Evolutionary conservation across 2,888 invertebrate species (phyloP).

Genomic region (Drosophila glabriapex): DNA sequence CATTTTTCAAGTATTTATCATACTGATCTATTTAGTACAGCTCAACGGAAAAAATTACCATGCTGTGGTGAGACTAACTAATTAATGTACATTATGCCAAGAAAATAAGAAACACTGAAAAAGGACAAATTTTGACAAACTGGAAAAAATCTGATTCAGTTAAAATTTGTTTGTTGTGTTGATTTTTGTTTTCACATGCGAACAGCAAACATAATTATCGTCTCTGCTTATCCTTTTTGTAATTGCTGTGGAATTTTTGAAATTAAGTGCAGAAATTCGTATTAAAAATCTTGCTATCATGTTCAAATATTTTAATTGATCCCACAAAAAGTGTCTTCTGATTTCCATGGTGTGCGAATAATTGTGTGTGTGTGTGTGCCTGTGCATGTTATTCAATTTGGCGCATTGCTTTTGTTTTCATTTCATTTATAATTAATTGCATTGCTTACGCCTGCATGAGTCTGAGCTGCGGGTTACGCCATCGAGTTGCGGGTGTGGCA

Average conservation of each 20-base stretch:
- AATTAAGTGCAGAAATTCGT: not conserved
- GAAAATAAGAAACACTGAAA: too few species aligned
- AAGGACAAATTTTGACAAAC: too few species aligned
- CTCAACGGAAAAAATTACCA: not conserved
- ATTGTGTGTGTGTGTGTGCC: conserved; percentile 2
- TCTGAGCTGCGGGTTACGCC: conserved; percentile 51
- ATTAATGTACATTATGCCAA: not conserved
- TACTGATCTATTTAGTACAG: not conserved
- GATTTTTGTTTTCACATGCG: not conserved
- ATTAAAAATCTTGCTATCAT: not conserved
- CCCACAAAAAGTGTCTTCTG: conserved; percentile 1
- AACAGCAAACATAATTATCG: not conserved
- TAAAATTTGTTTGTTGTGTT: not conserved
- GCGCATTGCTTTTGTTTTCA: conserved; percentile 72
- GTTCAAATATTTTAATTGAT: conserved; percentile 2
- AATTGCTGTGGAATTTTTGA: not conserved
- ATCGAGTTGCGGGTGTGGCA: conserved; percentile 27
- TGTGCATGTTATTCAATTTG: conserved; percentile 67
- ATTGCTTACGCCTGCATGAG: conserved; percentile 73
- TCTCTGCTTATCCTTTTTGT: not conserved
- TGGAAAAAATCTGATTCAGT: not conserved
- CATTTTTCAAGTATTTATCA: not conserved
- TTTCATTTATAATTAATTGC: conserved; percentile 78
- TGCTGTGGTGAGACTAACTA: too few species aligned
- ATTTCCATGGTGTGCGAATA: conserved; percentile 7